Base-by-base conservation (phyloP, 1,140 invertebrate species). In the Drosophila quadrilineata region DNA sequence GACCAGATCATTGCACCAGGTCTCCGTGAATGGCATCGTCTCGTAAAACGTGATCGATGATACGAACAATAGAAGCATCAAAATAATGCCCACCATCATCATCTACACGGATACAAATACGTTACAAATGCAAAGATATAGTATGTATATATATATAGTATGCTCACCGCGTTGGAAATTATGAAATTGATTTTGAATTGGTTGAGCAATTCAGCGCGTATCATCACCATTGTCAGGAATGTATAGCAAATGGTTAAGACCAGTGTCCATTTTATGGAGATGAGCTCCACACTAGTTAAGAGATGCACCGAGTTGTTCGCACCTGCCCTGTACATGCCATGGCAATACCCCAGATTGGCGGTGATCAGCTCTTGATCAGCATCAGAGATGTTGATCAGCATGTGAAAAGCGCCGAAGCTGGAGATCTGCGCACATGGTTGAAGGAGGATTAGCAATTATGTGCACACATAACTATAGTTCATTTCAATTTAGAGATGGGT, bases 201-300 rank as follows among this genome's bases (percentile, higher is more conserved):
- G 28, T 43, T 66, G 49, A 76, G 21, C 22, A 63, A 74, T 19
- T 76, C 64, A 21, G 71, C 74, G 4, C 74, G 53, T 9, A 74
- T 62, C 1, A 76, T 33, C 1, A 71, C 14, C 53, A 74, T 67
- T 5, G 68, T 50, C 1, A 53, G 21, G 31, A 75, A 75, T 5
- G 49, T 63, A 29, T 75, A 77, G 35, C 67, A 33, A 38, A 77
- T 54, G 21, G 72, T 71, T 12, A 77, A n/a, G 6, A 75, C 68
- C 24, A 77, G 24, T 0, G 63, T 60, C 74, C 74, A 77, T 16
- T 71, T 74, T 33, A 75, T 65, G n/a, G 64, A 71, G 50, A 65
- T 60, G 1, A 77, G 46, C 21, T 75, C 72, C 45, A 68, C n/a
- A 35, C 58, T 62, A 63, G 9, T 60, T 67, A 0, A 71, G 41